A percentile compares a stretch with the other conserved stretches of the same genome.
These are phyloP conservation scores for Anabas testudineus DNA, from an alignment of 2,797 vertebrate species.

Conservation along the genomic window DNA sequence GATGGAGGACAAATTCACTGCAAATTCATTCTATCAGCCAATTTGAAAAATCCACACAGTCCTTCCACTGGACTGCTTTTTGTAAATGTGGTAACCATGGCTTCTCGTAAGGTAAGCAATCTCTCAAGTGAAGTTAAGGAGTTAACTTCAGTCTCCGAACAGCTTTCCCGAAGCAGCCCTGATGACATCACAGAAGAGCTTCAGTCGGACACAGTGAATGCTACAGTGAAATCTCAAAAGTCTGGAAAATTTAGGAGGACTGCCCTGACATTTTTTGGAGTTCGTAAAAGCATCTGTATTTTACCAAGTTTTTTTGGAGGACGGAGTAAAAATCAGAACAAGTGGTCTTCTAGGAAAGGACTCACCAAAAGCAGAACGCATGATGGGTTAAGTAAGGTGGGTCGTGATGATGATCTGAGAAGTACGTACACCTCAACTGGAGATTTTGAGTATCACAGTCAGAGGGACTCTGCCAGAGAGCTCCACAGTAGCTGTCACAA, in stretches of 20 bases:
- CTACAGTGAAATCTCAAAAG: conserved; percentile 79
- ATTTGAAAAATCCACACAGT: conserved; percentile 31
- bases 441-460: conserved; percentile 76
- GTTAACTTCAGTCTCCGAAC: conserved; percentile 50
- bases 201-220: conserved; percentile 60
- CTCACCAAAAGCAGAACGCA: conserved; percentile 94
- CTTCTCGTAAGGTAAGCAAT: conserved; percentile 76
- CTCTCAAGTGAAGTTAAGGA: conserved; percentile 65
- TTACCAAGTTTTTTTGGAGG: conserved; percentile 95
- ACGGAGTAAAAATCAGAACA: conserved; percentile 87
- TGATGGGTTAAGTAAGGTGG: conserved; percentile 87
- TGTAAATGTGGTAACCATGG: conserved; percentile 82
- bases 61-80: conserved; percentile 41
- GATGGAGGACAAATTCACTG: conserved; percentile 55
- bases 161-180: conserved; percentile 46
- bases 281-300: conserved; percentile 93
- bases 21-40: conserved; percentile 35
- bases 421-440: conserved; percentile 69
- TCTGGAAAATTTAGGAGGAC: conserved; percentile 91
- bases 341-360: conserved; percentile 87
- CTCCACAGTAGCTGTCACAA: conserved; percentile 75
- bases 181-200: conserved; percentile 71
- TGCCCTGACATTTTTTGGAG: conserved; percentile 93
- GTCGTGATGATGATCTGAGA: conserved; percentile 74
- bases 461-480: conserved; percentile 65